phyloP scores from a whole-genome alignment of 2,113 vertebrate genomes.

The Stigmatopora argus region DNA sequence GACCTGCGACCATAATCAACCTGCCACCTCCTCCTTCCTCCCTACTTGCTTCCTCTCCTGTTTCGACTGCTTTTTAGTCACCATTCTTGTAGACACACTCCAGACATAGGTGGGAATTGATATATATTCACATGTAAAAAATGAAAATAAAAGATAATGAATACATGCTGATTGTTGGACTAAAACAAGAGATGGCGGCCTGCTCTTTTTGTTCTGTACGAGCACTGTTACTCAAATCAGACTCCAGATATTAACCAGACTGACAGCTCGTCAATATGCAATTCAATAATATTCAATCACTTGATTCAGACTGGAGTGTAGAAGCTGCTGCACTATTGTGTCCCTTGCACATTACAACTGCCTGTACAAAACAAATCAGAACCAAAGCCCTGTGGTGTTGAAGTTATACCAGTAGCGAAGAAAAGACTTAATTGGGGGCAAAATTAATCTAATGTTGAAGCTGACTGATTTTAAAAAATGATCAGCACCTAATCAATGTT shows the following conservation, averaged over 20 bases:
- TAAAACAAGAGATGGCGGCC: slow-evolving; percentile 21
- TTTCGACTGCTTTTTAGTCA: slow-evolving; percentile 37
- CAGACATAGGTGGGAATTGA: slow-evolving; percentile 51
- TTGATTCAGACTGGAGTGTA: slow-evolving; percentile 33
- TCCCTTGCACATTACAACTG: slow-evolving; percentile 14
- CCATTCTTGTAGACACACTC: slow-evolving; percentile 38
- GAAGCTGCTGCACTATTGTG: slow-evolving; percentile 32
- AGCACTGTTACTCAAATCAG: slow-evolving; percentile 20
- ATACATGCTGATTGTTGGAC: slow-evolving; percentile 11
- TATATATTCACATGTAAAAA: slow-evolving; percentile 23
- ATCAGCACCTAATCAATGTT: too few relatives aligned
- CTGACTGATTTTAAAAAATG: too few relatives aligned
- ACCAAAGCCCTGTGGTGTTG: slow-evolving; percentile 4
- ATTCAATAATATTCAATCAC: slow-evolving; percentile 61
- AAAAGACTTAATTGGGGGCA: not conserved
- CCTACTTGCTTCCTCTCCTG: slow-evolving; percentile 38
- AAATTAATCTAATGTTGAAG: slow-evolving; percentile 1
- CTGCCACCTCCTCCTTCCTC: slow-evolving; percentile 55
- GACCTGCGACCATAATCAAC: slow-evolving; percentile 76
- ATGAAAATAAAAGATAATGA: not conserved
- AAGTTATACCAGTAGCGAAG: not conserved
- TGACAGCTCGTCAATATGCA: slow-evolving; percentile 32
- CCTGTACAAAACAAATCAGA: slow-evolving; percentile 8
- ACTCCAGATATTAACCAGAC: slow-evolving; percentile 45
- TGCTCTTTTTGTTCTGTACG: slow-evolving; percentile 22